Conservation (phyloP, 2,113 vertebrate genomes). For the Cercopithecus mona region DNA sequence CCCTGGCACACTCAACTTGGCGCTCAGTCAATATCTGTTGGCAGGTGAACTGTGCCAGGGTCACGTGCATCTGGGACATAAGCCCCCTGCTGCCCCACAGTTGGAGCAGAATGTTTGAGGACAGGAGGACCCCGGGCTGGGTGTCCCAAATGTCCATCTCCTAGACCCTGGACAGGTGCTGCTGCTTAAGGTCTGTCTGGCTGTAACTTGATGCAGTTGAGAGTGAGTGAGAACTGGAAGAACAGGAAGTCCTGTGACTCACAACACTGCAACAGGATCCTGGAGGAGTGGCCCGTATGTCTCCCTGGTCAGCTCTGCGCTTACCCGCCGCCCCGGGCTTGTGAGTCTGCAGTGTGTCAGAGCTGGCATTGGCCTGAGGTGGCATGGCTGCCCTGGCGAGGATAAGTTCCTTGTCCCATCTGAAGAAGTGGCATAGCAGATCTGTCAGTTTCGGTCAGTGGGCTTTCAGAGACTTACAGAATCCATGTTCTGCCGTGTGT, state of each 20-base stretch:
- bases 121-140: not conserved
- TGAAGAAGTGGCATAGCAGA: not conserved
- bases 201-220: conserved; percentile 28
- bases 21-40: not conserved
- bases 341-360: not conserved
- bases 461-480: not conserved
- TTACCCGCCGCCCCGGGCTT: not conserved
- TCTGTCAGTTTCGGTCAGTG: not conserved
- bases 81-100: not conserved
- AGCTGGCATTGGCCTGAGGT: not conserved
- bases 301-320: not conserved
- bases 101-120: not conserved
- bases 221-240: conserved; percentile 72
- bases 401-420: not conserved
- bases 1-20: not conserved
- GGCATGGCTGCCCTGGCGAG: not conserved
- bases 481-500: not conserved
- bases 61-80: not conserved
- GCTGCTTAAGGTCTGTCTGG: not conserved
- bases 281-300: conserved; percentile 58
- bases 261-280: conserved; percentile 61
- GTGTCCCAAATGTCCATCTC: not conserved
- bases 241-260: conserved; percentile 85
- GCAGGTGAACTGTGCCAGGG: not conserved
- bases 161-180: not conserved